Evolutionary conservation across 2,888 invertebrate genomes (phyloP), one percentile per base, ranked within the genome.

Genomic region (Nysson spinosus): DNA sequence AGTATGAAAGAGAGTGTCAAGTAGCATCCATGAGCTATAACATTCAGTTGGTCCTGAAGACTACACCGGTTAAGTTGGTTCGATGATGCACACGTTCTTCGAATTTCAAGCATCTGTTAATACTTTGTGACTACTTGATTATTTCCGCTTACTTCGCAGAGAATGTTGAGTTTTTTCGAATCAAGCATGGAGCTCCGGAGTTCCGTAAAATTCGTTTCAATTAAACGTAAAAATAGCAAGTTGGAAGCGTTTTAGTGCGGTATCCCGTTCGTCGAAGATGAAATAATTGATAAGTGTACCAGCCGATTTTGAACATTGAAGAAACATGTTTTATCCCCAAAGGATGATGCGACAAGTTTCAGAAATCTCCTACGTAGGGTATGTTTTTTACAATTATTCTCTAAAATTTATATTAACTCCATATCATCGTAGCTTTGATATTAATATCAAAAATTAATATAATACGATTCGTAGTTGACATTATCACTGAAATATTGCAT

Each of bases 361-460:
- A 2, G 84, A 86, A 64, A 83, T 86, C 49, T 86, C 86, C 16
- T 87, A 85, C 30, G 86, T 87, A 1, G 87, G 85, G 85, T 85
- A 75, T 51, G 85, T 82, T 49, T 9, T 26, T 24, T n/a, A n/a
- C n/a, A n/a, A n/a, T n/a, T n/a, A n/a, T n/a, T n/a, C n/a, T n/a
- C n/a, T n/a, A n/a, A n/a, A n/a, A n/a, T n/a, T n/a, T n/a, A n/a
- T n/a, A n/a, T n/a, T n/a, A n/a, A n/a, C n/a, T n/a, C n/a, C n/a
- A n/a, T n/a, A n/a, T n/a, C n/a, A n/a, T n/a, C n/a, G n/a, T n/a
- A n/a, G n/a, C n/a, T n/a, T n/a, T n/a, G n/a, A n/a, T n/a, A n/a
- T n/a, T n/a, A n/a, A n/a, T n/a, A n/a, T n/a, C n/a, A n/a, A n/a
- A n/a, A n/a, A n/a, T n/a, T n/a, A n/a, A n/a, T n/a, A n/a, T n/a